These are phyloP conservation scores for Agrenia bidenticulata DNA, from an alignment of 2,888 invertebrate genomes.

Conservation along the genomic window DNA sequence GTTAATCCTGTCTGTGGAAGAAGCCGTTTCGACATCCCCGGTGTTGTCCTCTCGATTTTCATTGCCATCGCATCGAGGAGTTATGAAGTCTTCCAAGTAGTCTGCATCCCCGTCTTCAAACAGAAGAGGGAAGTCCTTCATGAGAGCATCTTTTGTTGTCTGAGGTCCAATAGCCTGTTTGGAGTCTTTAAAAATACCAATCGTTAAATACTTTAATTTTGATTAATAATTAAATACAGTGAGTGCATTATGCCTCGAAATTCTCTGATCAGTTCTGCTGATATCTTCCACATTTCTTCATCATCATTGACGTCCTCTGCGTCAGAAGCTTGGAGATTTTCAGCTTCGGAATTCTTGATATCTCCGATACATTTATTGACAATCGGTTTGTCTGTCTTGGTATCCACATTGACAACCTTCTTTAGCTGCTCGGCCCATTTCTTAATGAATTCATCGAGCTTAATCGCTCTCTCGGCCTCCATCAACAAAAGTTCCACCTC, in stretches of 20 bases:
- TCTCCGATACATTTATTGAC: not conserved
- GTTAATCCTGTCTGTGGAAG: too few species aligned
- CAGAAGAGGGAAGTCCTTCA: too few species aligned
- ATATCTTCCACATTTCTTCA: slow-evolving; percentile 29
- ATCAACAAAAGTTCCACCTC: slow-evolving; percentile 23
- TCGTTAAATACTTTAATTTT: too few species aligned
- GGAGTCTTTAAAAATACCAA: not conserved
- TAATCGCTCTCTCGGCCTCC: slow-evolving; percentile 30
- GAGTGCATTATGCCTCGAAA: slow-evolving; percentile 14
- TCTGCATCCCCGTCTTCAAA: too few species aligned
- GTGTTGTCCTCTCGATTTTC: too few species aligned
- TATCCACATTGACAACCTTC: slow-evolving; percentile 1
- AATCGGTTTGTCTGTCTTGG: not conserved
- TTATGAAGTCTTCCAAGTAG: too few species aligned
- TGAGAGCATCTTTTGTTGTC: too few species aligned
- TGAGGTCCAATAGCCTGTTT: not conserved
- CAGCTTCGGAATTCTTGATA: not conserved
- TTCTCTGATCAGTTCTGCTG: slow-evolving; percentile 21
- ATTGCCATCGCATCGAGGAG: too few species aligned
- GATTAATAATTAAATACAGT: not conserved
- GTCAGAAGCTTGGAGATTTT: not conserved
- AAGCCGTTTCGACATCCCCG: too few species aligned
- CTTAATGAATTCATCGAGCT: slow-evolving; percentile 28
- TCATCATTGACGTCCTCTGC: slow-evolving; percentile 14
- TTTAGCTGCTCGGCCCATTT: slow-evolving; percentile 29